Evolutionary conservation across 2,113 vertebrate genomes (phyloP), one percentile per base, ranked within the genome.

Genomic region (Caranx ignobilis): DNA sequence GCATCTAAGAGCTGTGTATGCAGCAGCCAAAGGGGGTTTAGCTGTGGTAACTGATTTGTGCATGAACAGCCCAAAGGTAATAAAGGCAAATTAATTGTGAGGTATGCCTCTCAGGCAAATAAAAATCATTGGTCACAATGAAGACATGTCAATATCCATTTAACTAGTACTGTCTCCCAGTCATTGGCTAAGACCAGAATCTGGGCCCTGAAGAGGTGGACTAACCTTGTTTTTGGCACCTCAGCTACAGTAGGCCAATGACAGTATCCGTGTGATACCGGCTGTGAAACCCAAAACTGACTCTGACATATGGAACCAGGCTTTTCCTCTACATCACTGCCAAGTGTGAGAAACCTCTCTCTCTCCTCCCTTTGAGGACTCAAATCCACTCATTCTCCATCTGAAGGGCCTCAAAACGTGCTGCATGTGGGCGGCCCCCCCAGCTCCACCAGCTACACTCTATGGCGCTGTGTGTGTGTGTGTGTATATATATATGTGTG

Each of bases 71-170:
- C 6, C 86, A 84, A 79, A 87, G 84, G 89, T 88, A 84, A 84
- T 89, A 83, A 81, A 92, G 77, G 83, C 79, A 87, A 88, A 90
- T 92, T 81, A 92, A 92, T 85, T 83, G 87, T 64, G 74, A 73
- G 80, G 60, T 43, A 26, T 85, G 56, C 83, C 79, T 83, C 71
- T 32, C n/a, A 80, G 83, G 84, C 56, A 87, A 81, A 88, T 89
- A 82, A 87, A 91, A 90, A 71, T 75, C 61, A 87, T 66, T 82
- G 87, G 84, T 88, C 80, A 82, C 74, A 75, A 87, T 75, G 72
- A 87, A 81, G 85, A 75, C 59, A 66, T 76, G 87, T 82, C 70
- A 82, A 64, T 73, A 86, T 65, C 19, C 66, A 89, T 60, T 45
- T 68, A 86, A 65, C 70, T 63, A 15, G 26, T 21, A 37, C 18